These are phyloP conservation scores for Aphaenogaster rudis DNA, from an alignment of 1,140 invertebrate species.

Conservation along the genomic window DNA sequence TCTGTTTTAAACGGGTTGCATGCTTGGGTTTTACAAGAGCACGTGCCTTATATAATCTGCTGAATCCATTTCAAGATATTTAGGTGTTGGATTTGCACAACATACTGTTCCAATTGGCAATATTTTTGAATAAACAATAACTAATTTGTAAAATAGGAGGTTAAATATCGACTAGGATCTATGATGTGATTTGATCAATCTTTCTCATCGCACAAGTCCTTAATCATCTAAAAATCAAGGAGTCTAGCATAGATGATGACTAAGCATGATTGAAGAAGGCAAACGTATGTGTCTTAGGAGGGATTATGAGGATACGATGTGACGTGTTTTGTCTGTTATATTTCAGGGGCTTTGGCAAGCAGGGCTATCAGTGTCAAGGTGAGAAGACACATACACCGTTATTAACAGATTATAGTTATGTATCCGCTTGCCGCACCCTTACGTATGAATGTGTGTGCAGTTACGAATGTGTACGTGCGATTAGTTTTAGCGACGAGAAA, in stretches of 20 bases:
- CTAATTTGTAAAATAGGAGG: not conserved
- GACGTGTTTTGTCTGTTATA: constrained; percentile 89
- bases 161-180: constrained; percentile 12
- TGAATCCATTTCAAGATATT: constrained; percentile 47
- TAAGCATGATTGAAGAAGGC: constrained; percentile 78
- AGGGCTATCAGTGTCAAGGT: constrained; percentile 99
- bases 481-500: constrained; percentile 46
- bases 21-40: constrained; percentile 65
- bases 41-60: constrained; percentile 34
- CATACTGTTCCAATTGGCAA: constrained; percentile 32
- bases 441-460: constrained; percentile 71
- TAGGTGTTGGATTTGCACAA: constrained; percentile 36
- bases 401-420: constrained; percentile 85
- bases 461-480: constrained; percentile 67
- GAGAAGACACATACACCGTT: constrained; percentile 88
- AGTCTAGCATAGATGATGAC: constrained; percentile 60
- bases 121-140: constrained; percentile 27
- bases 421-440: constrained; percentile 81
- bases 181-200: constrained; percentile 29
- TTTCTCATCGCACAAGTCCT: constrained; percentile 36
- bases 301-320: constrained; percentile 85
- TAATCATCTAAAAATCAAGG: constrained; percentile 30
- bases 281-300: constrained; percentile 83
- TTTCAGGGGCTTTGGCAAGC: constrained; percentile 98
- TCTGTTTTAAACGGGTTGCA: constrained; percentile 55